These are phyloP conservation scores for Cyanoramphus novaezelandiae DNA, from an alignment of 2,113 vertebrate genomes.

Conservation along the genomic window DNA sequence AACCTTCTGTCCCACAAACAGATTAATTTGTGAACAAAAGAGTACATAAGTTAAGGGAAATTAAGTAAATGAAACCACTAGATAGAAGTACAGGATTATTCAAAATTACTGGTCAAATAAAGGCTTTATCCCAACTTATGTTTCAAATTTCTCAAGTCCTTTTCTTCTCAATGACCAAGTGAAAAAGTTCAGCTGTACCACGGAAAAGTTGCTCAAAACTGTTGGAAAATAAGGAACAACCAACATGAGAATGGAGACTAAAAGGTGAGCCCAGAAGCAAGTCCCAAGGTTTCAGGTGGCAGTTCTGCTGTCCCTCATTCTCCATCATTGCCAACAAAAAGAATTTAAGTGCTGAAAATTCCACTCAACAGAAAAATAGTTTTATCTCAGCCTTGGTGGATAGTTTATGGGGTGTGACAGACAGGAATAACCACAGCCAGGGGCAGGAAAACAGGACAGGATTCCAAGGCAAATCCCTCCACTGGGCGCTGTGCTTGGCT, in stretches of 20 bases:
- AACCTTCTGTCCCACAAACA: constrained; percentile 72
- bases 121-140: constrained; percentile 19
- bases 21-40: constrained; percentile 66
- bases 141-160: constrained; percentile 23
- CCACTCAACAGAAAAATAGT: constrained; percentile 48
- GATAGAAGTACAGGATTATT: constrained; percentile 33
- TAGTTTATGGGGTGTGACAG: background rate
- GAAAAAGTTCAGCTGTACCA: constrained; percentile 41
- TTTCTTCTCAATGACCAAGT: constrained; percentile 60
- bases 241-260: background rate
- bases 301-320: background rate
- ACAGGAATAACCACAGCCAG: background rate
- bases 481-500: background rate
- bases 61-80: constrained; percentile 39
- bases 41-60: constrained; percentile 65
- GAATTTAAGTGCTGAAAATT: background rate
- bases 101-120: constrained; percentile 41
- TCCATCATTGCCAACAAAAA: background rate
- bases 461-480: background rate
- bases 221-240: constrained; percentile 10
- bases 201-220: constrained; percentile 5
- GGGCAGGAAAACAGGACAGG: background rate
- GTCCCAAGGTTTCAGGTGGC: background rate
- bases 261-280: background rate
- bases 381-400: background rate